A percentile compares a stretch with the other conserved stretches of the same genome.
phyloP scores from a whole-genome alignment of 2,797 vertebrate genomes.

The Pelochelys cantorii region DNA sequence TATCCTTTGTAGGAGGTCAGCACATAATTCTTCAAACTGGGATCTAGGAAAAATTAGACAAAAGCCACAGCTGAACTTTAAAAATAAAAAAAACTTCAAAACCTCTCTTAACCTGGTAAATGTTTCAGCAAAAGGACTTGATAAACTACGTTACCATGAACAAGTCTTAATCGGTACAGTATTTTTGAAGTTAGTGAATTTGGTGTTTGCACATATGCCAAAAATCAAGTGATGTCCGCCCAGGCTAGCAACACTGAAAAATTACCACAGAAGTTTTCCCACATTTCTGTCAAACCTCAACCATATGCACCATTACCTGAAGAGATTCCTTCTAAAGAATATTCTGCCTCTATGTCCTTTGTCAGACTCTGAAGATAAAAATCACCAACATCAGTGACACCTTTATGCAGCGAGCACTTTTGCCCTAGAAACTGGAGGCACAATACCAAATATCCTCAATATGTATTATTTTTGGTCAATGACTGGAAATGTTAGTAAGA shows the following conservation, averaged over 20 bases:
- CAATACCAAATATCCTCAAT: rapidly evolving
- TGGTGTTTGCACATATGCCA: background rate
- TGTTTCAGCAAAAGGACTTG: background rate
- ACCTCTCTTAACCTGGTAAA: no score
- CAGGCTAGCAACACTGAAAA: background rate
- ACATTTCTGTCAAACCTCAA: background rate
- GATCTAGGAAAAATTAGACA: conserved; percentile 67
- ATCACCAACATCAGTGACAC: no score
- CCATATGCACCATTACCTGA: background rate
- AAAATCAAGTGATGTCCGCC: background rate
- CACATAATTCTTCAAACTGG: conserved; percentile 85
- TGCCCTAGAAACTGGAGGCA: background rate
- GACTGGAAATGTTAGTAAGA: background rate
- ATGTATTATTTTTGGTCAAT: background rate
- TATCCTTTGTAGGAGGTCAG: conserved; percentile 82
- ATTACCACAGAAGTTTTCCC: background rate
- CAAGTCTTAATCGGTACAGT: background rate
- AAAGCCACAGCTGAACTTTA: background rate
- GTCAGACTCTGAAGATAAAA: background rate
- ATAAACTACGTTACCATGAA: background rate
- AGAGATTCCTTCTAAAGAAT: background rate
- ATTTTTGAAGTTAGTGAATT: background rate
- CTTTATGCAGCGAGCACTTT: background rate
- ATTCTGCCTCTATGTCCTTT: background rate
- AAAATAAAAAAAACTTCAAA: no score